Evolutionary conservation across 2,797 vertebrate genomes (phyloP), one percentile per base, ranked within the genome.

Genomic region (Ataeniobius toweri): DNA sequence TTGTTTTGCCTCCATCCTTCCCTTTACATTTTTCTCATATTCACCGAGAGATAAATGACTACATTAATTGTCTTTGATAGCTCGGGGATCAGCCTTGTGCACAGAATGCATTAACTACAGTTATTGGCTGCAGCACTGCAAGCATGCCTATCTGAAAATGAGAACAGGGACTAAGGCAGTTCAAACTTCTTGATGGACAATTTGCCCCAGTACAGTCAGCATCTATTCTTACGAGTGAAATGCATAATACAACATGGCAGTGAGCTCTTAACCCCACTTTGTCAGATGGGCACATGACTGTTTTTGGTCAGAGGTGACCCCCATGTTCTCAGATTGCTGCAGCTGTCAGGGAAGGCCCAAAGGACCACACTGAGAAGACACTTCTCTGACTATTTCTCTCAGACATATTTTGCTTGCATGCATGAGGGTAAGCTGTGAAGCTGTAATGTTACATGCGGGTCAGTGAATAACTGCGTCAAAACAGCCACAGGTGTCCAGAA

Each of bases 241-340:
- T 85, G 81, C 83, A 74, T 91, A 88, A 89, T 87, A 80, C 80
- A 86, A 91, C 89, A 91, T 85, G 87, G 81, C 90, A 89, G 84
- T 41, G 2, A 75, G 84, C 86, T 87, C 89, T 92, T 89, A 90
- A 91, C 91, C 86, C 77, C 87, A 89, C 88, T 91, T 91, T 85
- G 88, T 89, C 76, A 86, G 79, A 85, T 58, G 79, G 80, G 81
- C 85, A 86, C 83, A 88, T 78, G 89, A 81, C 78, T 79, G 87
- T 65, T 58, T 87, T 85, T 87, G 79, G 75, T 87, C 71, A 67
- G 80, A 92, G 83, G 86, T 87, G 83, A 87, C 79, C 72, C 79
- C 79, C 76, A 0, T 59, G 79, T 83, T 91, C 88, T 93, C 83
- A 82, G 84, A 88, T 89, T 88, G 77, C 91, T 84, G 85, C 90